Evolutionary conservation across 2,888 invertebrate genomes (phyloP), one percentile per base, ranked within the genome.

Genomic region (Sceliomorpha sp.): DNA sequence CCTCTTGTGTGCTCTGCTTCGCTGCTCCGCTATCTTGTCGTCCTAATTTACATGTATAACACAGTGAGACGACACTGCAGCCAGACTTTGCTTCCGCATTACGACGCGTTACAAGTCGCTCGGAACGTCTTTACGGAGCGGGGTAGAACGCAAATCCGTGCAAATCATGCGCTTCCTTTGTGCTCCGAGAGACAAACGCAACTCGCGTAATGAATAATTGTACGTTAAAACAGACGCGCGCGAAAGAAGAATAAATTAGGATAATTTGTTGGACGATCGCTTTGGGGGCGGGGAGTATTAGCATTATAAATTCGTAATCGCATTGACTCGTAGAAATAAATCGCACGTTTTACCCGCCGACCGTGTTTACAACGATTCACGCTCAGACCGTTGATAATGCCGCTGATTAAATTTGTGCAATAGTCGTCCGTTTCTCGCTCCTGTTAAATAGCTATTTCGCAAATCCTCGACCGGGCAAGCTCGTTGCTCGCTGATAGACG

Each of bases 21-120:
- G 17, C 58, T 47, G 13, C 37, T 56, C 42, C 44, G 34, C 15
- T 39, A 42, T 48, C 50, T 56, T 36, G 60, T 60, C 64, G 56
- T 56, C 56, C 70, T 70, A 70, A 64, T 70, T 70, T 70, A 60
- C 64, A 64, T 70, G 70, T 70, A 70, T 53, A 70, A 66, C 70
- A 60, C 64, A 39, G 55, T 27, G 70, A 70, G 59, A 55, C 63
- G 64, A 70, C 70, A 56, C 44, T 40, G 55, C 56, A 60, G 56
- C 45, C 53, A 24, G 70, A 60, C 64, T 64, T 56, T 47, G 70
- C 70, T 70, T 70, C 70, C 64, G 70, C 64, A 64, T 70, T 70
- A 70, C 63, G 70, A 50, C 59, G 59, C 53, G 70, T 70, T 70
- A 59, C 64, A 59, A 70, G 70, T 63, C 69, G 62, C 69, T 53